phyloP scores from a whole-genome alignment of 2,797 vertebrate genomes.

The Lutjanus campechanus region DNA sequence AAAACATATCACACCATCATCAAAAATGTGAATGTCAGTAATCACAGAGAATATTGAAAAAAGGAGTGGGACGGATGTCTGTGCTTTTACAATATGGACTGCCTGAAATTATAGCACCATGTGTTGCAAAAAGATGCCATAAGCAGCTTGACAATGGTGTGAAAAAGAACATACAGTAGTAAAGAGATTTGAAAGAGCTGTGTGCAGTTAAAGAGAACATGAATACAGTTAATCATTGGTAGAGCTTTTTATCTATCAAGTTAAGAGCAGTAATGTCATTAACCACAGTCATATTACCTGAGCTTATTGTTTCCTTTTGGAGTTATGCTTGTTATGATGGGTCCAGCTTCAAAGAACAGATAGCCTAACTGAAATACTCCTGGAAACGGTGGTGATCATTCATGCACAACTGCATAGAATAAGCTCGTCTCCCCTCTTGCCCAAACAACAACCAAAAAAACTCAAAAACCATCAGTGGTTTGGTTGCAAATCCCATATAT shows the following conservation, averaged over 20 bases:
- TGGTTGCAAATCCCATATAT: neutral
- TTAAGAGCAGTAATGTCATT: neutral
- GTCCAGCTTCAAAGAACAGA: neutral
- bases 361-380: neutral
- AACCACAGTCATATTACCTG: neutral
- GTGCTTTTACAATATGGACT: neutral
- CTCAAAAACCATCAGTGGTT: neutral
- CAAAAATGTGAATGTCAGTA: too few relatives aligned
- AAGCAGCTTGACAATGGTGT: neutral
- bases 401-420: neutral
- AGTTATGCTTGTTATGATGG: neutral
- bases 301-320: slow-evolving; percentile 10
- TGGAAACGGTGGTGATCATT: neutral
- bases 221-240: neutral
- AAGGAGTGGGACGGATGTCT: too few relatives aligned
- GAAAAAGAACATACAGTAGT: neutral
- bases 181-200: neutral
- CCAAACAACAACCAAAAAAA: neutral
- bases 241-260: neutral
- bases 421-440: neutral
- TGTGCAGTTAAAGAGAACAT: neutral
- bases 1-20: too few relatives aligned
- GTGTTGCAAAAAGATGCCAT: neutral
- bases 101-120: neutral
- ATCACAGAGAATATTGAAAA: neutral